Conservation (phyloP, 2,113 vertebrate genomes). For the Chionomys nivalis region DNA sequence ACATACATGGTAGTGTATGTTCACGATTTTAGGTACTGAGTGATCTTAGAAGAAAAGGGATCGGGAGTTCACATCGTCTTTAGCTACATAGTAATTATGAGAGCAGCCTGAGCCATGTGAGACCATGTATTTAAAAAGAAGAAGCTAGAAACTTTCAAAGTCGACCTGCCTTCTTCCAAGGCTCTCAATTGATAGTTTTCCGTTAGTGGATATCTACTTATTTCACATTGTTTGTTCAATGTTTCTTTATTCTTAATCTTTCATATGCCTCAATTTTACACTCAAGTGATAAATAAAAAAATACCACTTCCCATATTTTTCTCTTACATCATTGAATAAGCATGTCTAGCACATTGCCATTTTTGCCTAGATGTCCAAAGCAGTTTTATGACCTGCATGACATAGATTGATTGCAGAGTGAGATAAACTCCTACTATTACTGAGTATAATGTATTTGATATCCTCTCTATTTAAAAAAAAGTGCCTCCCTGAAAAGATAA, state of each 20-base stretch:
- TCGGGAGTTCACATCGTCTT: neutral
- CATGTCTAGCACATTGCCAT: neutral
- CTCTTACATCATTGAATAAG: neutral
- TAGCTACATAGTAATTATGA: neutral
- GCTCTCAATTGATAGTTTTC: no score
- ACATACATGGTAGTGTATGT: neutral
- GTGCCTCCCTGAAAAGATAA: neutral
- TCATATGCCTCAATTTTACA: neutral
- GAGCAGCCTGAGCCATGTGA: neutral
- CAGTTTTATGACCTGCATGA: neutral
- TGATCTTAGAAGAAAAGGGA: neutral
- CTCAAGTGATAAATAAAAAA: neutral
- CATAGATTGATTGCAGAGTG: neutral
- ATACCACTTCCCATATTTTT: neutral
- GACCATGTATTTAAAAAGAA: neutral
- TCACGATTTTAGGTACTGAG: neutral
- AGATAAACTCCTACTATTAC: neutral
- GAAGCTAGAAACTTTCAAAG: neutral
- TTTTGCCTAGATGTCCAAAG: neutral
- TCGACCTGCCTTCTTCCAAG: no score
- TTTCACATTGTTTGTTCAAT: neutral
- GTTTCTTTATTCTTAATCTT: neutral
- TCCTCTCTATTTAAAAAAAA: neutral
- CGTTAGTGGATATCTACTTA: neutral
- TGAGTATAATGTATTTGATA: neutral